Conservation (phyloP, 2,113 vertebrate genomes). For the Anhinga anhinga region DNA sequence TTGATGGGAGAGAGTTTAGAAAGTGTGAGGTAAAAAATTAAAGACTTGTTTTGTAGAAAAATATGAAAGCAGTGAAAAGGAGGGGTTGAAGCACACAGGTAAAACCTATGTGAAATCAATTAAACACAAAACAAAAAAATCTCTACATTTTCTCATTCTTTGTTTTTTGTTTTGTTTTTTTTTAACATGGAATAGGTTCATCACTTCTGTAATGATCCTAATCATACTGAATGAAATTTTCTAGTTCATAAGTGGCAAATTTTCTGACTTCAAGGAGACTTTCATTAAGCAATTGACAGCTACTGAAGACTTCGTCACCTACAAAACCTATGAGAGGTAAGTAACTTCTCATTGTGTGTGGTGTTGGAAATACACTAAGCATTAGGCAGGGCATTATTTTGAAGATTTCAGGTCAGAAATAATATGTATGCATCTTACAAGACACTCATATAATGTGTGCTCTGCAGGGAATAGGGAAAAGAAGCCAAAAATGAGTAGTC, state of each 20-base stretch:
- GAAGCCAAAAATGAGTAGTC: not conserved
- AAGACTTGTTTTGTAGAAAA: not conserved
- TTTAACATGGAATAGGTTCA: not conserved
- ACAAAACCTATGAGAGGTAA: not conserved
- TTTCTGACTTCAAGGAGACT: not conserved
- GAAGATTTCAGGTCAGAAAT: not conserved
- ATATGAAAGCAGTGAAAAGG: not conserved
- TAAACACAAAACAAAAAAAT: fast-evolving
- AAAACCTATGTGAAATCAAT: not conserved
- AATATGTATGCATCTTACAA: not conserved
- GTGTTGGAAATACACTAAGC: not conserved
- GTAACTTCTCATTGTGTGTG: not conserved
- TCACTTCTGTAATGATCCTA: not conserved
- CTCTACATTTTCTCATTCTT: not conserved
- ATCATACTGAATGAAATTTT: not conserved
- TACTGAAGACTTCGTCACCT: not conserved
- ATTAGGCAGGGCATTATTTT: not conserved
- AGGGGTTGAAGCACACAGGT: fast-evolving
- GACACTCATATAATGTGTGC: fast-evolving
- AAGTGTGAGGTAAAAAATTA: not conserved
- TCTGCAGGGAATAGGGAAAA: not conserved
- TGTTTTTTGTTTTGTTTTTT: not conserved
- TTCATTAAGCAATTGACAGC: not conserved
- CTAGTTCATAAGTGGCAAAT: not conserved
- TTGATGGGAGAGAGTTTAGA: not conserved